These are phyloP conservation scores for Hassar affinis DNA, from an alignment of 2,113 vertebrate species.

Conservation along the genomic window DNA sequence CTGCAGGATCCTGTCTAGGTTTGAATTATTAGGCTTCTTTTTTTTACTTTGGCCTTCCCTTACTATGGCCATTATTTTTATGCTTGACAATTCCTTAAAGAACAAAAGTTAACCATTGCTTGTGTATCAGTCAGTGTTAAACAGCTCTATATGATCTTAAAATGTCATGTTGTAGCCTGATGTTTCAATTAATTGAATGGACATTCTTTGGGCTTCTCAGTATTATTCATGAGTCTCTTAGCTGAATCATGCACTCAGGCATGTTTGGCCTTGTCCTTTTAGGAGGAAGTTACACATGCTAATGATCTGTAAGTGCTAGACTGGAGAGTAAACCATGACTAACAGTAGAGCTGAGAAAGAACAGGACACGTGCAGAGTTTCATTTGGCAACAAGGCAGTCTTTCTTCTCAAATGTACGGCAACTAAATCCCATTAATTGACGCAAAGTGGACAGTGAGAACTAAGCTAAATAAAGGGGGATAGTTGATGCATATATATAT, in stretches of 20 bases:
- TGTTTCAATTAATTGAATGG: slow-evolving; percentile 33
- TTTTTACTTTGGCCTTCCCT: neutral
- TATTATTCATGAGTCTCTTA: slow-evolving; percentile 44
- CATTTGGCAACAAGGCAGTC: slow-evolving; percentile 49
- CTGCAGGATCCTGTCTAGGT: slow-evolving; percentile 7
- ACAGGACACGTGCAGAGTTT: slow-evolving; percentile 51
- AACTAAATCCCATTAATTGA: slow-evolving; percentile 52
- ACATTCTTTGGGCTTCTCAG: slow-evolving; percentile 37
- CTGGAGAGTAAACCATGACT: slow-evolving; percentile 59
- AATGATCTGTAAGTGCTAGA: slow-evolving; percentile 56
- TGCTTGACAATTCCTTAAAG: neutral
- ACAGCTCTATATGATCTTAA: neutral
- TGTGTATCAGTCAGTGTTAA: neutral
- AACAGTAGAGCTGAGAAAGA: slow-evolving; percentile 48
- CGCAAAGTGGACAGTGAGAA: slow-evolving; percentile 45
- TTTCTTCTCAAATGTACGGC: slow-evolving; percentile 49
- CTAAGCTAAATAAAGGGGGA: slow-evolving; percentile 33
- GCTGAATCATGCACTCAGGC: slow-evolving; percentile 49
- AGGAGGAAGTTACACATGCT: slow-evolving; percentile 54
- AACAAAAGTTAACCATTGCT: neutral
- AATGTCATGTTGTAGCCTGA: slow-evolving; percentile 7
- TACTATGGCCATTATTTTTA: neutral
- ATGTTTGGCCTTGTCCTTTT: slow-evolving; percentile 52
- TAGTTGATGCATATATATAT: slow-evolving; percentile 21
- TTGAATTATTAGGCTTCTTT: slow-evolving; percentile 10